These are phyloP conservation scores for Eledona agricola DNA, from an alignment of 2,888 invertebrate species.

Conservation along the genomic window DNA sequence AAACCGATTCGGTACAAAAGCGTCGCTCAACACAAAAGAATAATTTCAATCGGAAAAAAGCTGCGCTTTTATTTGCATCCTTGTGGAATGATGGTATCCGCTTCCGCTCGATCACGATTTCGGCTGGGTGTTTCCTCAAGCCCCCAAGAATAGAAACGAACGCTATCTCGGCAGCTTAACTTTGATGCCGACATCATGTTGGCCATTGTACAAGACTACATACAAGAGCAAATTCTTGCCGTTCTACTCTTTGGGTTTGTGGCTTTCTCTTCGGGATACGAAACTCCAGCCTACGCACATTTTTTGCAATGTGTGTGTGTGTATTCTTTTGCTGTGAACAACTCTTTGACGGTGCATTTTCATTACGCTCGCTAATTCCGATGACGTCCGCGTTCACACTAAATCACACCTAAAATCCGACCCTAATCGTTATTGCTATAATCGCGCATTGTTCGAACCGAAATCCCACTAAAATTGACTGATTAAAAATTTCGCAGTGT, in stretches of 20 bases:
- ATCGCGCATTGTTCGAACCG: no score
- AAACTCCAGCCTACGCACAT: conserved; percentile 52
- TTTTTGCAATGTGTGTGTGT: conserved; percentile 40
- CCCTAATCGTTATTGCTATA: no score
- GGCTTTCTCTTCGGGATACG: conserved; percentile 45
- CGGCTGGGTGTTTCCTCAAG: conserved; percentile 50
- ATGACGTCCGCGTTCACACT: no score
- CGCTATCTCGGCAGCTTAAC: background rate
- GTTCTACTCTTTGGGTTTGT: conserved; percentile 39
- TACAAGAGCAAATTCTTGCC: background rate
- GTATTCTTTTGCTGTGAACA: conserved; percentile 24
- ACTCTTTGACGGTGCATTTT: conserved; percentile 24
- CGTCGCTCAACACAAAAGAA: conserved; percentile 41
- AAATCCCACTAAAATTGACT: no score
- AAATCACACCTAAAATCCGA: no score
- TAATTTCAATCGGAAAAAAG: conserved; percentile 50
- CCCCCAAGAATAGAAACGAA: conserved; percentile 39
- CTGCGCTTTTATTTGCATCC: conserved; percentile 48
- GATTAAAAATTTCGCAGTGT: no score
- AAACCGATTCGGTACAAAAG: conserved; percentile 30
- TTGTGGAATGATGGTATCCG: conserved; percentile 48
- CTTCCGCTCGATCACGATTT: conserved; percentile 41
- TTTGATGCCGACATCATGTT: no score
- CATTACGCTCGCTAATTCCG: no score
- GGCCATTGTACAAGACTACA: no score